These are phyloP conservation scores for Lysandra coridon DNA, from an alignment of 2,888 invertebrate species.

Conservation along the genomic window DNA sequence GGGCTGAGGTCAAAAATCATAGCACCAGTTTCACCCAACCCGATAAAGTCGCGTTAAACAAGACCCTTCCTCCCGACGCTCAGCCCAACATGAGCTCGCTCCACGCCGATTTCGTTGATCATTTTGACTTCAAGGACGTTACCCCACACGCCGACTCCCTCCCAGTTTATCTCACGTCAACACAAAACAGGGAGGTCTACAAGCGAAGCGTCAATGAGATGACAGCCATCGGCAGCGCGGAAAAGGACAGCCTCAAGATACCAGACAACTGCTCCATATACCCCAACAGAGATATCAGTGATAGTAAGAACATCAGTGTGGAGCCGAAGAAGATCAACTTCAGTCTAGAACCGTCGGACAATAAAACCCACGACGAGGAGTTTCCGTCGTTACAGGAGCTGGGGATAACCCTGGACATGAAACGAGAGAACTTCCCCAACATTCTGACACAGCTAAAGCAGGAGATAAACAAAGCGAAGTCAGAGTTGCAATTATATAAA, in stretches of 20 bases:
- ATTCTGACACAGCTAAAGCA: constrained; percentile 69
- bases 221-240: constrained; percentile 58
- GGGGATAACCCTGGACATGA: constrained; percentile 71
- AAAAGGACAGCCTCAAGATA: constrained; percentile 56
- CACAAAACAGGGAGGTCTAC: constrained; percentile 63
- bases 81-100: constrained; percentile 66
- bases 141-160: constrained; percentile 68
- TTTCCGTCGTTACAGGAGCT: constrained; percentile 78
- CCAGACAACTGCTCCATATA: constrained; percentile 75
- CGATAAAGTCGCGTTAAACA: constrained; percentile 54
- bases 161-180: constrained; percentile 67
- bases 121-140: constrained; percentile 55
- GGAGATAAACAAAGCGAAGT: constrained; percentile 79
- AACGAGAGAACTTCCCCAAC: constrained; percentile 70
- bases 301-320: constrained; percentile 61
- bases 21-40: constrained; percentile 54
- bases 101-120: constrained; percentile 60
- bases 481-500: constrained; percentile 77
- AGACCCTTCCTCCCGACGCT: constrained; percentile 63
- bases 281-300: constrained; percentile 69
- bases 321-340: constrained; percentile 75
- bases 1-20: constrained; percentile 66
- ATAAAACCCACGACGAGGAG: constrained; percentile 60
- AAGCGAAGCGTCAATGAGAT: constrained; percentile 74
- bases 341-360: constrained; percentile 64